Evolutionary conservation across 1,140 invertebrate genomes (phyloP), one percentile per base, ranked within the genome.

Genomic region (Magallana angulata): DNA sequence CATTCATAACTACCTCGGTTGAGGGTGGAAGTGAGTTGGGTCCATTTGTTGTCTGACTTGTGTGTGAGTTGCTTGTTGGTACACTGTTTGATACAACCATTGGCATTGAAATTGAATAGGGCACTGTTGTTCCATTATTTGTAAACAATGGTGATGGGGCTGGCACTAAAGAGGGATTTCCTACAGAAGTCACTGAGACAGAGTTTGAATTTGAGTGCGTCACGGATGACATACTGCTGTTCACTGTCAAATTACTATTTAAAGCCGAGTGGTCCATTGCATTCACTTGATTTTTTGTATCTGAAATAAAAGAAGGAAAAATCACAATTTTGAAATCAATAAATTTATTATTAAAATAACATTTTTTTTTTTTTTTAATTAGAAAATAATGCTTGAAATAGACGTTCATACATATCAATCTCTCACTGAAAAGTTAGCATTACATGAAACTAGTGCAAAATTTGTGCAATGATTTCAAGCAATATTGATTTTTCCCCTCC

Each of bases 271-370:
- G 93, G 82, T 93, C 92, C 71, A 94, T 85, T 24, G 93, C 93
- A 88, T 94, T 94, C 88, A 91, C 91, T 90, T 92, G 89, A 90
- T 91, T 92, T 90, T 94, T 94, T 82, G 90, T 90, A 90, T 94
- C 93, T 94, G 90, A 82, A 82, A 82, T 82, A 57, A 82, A 82
- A 57, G 6, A 48, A 4, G 36, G 36, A 48, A 48, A 48, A 48
- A 48, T 48, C 5, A 48, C 36, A 48, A 48, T 48, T 48, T 48
- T 48, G 36, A 48, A 48, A 3, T 48, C 36, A 48, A 48, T 48
- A 48, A 48, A 48, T 5, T 48, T 48, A 48, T 48, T 48, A 48
- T 48, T 5, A 48, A 48, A 48, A 48, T 48, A 48, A 3, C 36
- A 5, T 48, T 48, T 5, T 48, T 4, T 48, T 48, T 5, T 48